Evolutionary conservation across 1,140 invertebrate species (phyloP).

Genomic region (Rhopalosiphum maidis): DNA sequence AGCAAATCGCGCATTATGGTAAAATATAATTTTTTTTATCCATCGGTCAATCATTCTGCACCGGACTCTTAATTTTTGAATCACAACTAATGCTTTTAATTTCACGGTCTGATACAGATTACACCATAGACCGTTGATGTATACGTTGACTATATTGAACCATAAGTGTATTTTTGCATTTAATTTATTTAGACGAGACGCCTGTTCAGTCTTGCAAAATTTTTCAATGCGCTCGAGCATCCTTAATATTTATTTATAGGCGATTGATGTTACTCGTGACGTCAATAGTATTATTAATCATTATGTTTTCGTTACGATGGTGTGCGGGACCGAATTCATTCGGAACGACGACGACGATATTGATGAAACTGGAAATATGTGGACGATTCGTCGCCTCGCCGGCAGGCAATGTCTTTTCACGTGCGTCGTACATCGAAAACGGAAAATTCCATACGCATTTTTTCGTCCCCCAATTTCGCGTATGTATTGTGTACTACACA

Average conservation of each 20-base stretch:
- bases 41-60: neutral
- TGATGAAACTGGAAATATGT: neutral
- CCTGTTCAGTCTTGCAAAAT: neutral
- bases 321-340: neutral
- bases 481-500: neutral
- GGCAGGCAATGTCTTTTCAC: neutral
- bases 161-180: neutral
- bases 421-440: neutral
- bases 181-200: neutral
- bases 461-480: neutral
- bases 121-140: neutral
- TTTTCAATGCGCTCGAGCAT: neutral
- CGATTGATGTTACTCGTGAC: neutral
- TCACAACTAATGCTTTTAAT: neutral
- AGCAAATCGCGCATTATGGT: neutral
- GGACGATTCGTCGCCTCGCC: neutral
- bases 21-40: neutral
- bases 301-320: neutral
- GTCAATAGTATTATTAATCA: neutral
- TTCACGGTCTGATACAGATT: neutral
- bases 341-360: neutral
- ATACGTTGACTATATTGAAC: neutral
- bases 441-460: constrained; percentile 13
- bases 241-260: neutral
- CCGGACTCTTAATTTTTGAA: neutral